Conservation (phyloP, 1,140 invertebrate genomes). For the Danaus melanippus region DNA sequence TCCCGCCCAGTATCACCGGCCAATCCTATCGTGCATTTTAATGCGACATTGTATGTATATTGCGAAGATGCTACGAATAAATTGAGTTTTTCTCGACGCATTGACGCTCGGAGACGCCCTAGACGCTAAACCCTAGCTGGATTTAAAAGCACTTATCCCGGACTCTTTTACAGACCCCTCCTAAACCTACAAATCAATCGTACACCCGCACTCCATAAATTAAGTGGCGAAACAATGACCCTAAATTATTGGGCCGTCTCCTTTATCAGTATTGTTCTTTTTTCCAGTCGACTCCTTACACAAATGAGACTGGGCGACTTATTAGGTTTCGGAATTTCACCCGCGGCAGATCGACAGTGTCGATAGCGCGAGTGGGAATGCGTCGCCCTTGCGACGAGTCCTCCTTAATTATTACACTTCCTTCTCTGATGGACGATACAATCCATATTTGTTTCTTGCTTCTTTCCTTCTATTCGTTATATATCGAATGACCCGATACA, state of each 20-base stretch:
- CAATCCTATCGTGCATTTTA: conserved; percentile 65
- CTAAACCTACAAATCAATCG: conserved; percentile 65
- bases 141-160: conserved; percentile 58
- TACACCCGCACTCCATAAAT: conserved; percentile 66
- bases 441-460: conserved; percentile 17
- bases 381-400: conserved; percentile 28
- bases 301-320: conserved; percentile 67
- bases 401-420: conserved; percentile 51
- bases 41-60: conserved; percentile 70
- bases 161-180: conserved; percentile 24
- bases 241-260: conserved; percentile 66
- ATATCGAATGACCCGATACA: too few species aligned
- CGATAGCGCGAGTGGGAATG: conserved; percentile 42
- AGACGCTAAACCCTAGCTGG: conserved; percentile 32
- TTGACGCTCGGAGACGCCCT: conserved; percentile 33
- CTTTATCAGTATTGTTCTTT: conserved; percentile 65
- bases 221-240: conserved; percentile 66
- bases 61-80: conserved; percentile 49
- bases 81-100: conserved; percentile 51
- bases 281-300: conserved; percentile 57
- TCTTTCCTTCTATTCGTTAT: conserved; percentile 4
- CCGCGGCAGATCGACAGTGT: conserved; percentile 46
- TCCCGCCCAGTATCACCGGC: conserved; percentile 50
- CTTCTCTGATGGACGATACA: conserved; percentile 26
- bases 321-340: conserved; percentile 63